Evolutionary conservation across 2,113 vertebrate genomes (phyloP).

Genomic region (Addax nasomaculatus): DNA sequence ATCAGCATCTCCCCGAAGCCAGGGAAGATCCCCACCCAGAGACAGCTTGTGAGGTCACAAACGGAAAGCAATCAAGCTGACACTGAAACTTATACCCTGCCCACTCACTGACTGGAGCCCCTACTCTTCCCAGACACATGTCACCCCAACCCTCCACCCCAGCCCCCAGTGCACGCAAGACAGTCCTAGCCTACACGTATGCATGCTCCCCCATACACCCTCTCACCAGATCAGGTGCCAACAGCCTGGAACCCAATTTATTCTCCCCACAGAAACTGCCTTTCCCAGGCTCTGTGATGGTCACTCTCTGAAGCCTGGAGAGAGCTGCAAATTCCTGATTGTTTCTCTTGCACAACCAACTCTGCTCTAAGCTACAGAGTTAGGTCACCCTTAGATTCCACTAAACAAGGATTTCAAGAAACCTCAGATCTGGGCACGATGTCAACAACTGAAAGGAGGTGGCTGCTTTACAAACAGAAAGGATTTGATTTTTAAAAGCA

Average conservation of each 20-base stretch:
- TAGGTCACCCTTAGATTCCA: slow-evolving; percentile 81
- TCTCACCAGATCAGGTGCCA: slow-evolving; percentile 71
- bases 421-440: slow-evolving; percentile 78
- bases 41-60: not conserved
- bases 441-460: slow-evolving; percentile 74
- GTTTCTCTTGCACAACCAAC: slow-evolving; percentile 80
- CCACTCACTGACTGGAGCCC: not conserved
- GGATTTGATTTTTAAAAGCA: slow-evolving; percentile 65
- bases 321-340: slow-evolving; percentile 73
- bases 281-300: slow-evolving; percentile 67
- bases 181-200: not conserved
- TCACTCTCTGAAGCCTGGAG: slow-evolving; percentile 61
- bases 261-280: slow-evolving; percentile 66
- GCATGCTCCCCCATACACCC: not conserved
- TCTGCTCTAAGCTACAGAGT: slow-evolving; percentile 76
- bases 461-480: slow-evolving; percentile 75
- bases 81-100: not conserved
- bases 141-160: not conserved
- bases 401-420: slow-evolving; percentile 79
- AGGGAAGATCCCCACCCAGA: not conserved
- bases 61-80: not conserved
- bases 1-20: not conserved
- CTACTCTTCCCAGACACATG: not conserved
- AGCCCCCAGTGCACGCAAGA: not conserved
- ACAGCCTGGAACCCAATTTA: slow-evolving; percentile 65